Evolutionary conservation across 2,888 invertebrate species (phyloP), one percentile per base, ranked within the genome.

Genomic region (Rhagium mordax): DNA sequence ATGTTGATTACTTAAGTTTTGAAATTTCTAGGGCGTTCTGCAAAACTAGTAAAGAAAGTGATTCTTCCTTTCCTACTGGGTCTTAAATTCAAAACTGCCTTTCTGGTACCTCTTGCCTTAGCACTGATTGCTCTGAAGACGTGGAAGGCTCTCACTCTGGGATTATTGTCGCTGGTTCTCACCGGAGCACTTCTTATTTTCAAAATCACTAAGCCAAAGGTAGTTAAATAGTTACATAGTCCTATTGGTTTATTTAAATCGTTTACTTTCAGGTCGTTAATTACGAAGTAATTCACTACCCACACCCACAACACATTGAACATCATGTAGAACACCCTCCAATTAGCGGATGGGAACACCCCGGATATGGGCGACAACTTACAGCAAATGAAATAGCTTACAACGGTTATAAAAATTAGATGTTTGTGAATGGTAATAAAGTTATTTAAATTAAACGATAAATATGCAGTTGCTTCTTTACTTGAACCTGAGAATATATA

Each of bases 141-240:
- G 15, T 96, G 96, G 96, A 96, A 96, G 87, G 96, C 96, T 51
- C 89, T 96, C 81, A 96, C 96, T 7, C 90, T 96, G 78, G 96
- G 95, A 74, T 92, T 96, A 3, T 91, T 96, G 74, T 96, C 96
- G 2, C 88, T 96, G 84, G 96, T 96, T 21, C 89, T 96, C 57
- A 95, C 96, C 78, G 95, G 94, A 78, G 96, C 96, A 72, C 91
- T 96, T 91, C 91, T 96, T 65, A 94, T 96, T 86, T 96, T 96
- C 89, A 95, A 95, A 88, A 91, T 96, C 85, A 94, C 95, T 80
- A 95, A 95, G 85, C 96, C 96, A 71, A 96, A 96, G 89, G 93
- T 89, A 81, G 57, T 41, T 41, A n/a, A 41, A 27, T 55, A 20
- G 2, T 5, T 67, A 27, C 21, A 13, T 61, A 0, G 7, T 47